Percentiles rank a stretch among this genome's conserved stretches.
Evolutionary conservation across 1,140 invertebrate genomes (phyloP).

Genomic region (Nephotettix cincticeps): DNA sequence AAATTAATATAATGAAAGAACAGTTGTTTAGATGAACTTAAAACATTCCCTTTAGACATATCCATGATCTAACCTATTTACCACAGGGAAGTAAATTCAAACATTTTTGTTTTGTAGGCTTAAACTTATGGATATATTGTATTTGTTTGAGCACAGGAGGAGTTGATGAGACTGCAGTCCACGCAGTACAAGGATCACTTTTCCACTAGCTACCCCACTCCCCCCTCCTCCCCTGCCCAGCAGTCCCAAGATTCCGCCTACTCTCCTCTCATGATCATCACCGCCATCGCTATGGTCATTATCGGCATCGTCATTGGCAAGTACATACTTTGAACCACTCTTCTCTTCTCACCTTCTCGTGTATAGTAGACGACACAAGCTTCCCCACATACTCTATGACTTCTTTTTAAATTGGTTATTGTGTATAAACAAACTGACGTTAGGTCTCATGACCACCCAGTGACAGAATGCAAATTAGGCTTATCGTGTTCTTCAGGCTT

Average conservation of each 20-base stretch:
- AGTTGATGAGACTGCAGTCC: slow-evolving; percentile 30
- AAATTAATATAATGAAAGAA: too few relatives aligned
- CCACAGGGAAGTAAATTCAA: too few relatives aligned
- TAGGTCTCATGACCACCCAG: neutral
- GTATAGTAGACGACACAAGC: slow-evolving; percentile 24
- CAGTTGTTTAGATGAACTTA: too few relatives aligned
- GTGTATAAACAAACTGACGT: slow-evolving; percentile 24
- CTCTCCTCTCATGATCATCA: slow-evolving; percentile 47
- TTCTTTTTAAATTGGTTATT: slow-evolving; percentile 22
- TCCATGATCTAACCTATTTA: too few relatives aligned
- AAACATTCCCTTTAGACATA: too few relatives aligned
- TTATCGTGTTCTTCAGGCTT: slow-evolving; percentile 13
- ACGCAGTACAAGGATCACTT: slow-evolving; percentile 26
- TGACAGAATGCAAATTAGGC: neutral
- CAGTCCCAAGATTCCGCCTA: slow-evolving; percentile 37
- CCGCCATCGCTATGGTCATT: slow-evolving; percentile 47
- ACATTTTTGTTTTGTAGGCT: too few relatives aligned
- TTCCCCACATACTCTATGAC: slow-evolving; percentile 20
- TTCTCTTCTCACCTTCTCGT: slow-evolving; percentile 19
- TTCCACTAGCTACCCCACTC: slow-evolving; percentile 31
- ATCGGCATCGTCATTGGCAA: slow-evolving; percentile 53
- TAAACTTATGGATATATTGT: too few relatives aligned
- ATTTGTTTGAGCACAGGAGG: too few relatives aligned
- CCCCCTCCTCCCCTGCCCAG: slow-evolving; percentile 25
- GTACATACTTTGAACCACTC: slow-evolving; percentile 42